phyloP scores from a whole-genome alignment of 2,797 vertebrate genomes.

The Pelodytes ibericus region DNA sequence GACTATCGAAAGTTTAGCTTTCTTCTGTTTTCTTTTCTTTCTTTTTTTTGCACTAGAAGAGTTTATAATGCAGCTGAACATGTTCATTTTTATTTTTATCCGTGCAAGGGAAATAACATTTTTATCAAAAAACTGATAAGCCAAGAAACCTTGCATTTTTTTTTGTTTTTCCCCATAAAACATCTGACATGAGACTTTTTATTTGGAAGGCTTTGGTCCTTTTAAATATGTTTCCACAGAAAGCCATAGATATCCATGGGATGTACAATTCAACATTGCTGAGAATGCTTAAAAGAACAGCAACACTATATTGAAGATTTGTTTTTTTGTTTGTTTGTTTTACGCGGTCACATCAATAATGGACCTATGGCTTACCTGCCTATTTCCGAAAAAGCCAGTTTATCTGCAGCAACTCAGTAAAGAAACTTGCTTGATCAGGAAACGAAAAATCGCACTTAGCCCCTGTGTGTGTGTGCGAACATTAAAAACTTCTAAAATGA shows the following conservation, averaged over 20 bases:
- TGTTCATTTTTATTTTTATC: conserved; percentile 8
- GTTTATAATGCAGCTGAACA: conserved; percentile 52
- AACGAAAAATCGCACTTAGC: neutral
- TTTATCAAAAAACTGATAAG: neutral
- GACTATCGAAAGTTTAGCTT: conserved; percentile 87
- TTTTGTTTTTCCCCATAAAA: neutral
- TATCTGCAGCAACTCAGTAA: neutral
- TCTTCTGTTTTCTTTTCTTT: neutral
- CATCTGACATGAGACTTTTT: no score
- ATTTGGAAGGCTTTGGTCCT: neutral
- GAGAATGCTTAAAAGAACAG: neutral
- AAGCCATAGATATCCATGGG: neutral
- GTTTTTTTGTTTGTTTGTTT: no score
- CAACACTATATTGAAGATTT: no score
- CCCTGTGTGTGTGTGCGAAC: neutral
- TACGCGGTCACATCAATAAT: no score
- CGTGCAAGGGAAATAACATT: neutral
- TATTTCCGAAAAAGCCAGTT: no score
- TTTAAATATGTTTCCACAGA: neutral
- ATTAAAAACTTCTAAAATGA: neutral
- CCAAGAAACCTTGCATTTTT: conserved; percentile 6
- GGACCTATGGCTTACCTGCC: no score
- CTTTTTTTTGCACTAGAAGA: conserved; percentile 68
- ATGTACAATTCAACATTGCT: neutral
- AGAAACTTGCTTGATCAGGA: neutral